These are phyloP conservation scores for Malacoctenus gilli DNA, from an alignment of 2,797 vertebrate genomes.

Conservation along the genomic window DNA sequence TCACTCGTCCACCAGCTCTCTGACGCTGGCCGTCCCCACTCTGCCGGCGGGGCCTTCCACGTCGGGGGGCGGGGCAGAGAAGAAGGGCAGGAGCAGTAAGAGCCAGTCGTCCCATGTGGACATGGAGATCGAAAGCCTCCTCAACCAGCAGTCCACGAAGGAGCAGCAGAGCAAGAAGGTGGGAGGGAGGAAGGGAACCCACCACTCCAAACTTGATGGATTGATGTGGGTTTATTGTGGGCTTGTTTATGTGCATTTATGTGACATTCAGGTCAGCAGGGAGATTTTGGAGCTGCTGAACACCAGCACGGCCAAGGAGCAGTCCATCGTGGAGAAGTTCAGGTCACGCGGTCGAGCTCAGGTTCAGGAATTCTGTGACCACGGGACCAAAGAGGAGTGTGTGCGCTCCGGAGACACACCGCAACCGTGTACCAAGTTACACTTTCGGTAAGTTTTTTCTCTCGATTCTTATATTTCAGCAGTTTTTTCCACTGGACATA, in stretches of 20 bases:
- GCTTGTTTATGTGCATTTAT: no score
- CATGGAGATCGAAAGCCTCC: slow-evolving; percentile 92
- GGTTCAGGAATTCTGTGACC: slow-evolving; percentile 95
- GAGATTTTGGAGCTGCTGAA: slow-evolving; percentile 94
- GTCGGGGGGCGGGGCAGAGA: slow-evolving; percentile 80
- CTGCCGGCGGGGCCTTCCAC: slow-evolving; percentile 68
- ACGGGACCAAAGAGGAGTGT: slow-evolving; percentile 95
- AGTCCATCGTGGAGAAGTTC: slow-evolving; percentile 96
- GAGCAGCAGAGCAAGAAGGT: slow-evolving; percentile 97
- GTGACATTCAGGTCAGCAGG: slow-evolving; percentile 85
- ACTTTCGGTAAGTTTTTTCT: slow-evolving; percentile 92
- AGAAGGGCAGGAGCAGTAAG: slow-evolving; percentile 83
- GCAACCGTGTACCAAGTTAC: slow-evolving; percentile 89
- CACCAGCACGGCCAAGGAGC: slow-evolving; percentile 94
- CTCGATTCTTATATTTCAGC: no score
- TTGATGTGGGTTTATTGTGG: neutral
- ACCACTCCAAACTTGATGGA: no score
- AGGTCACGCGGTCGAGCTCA: slow-evolving; percentile 92
- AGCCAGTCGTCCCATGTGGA: slow-evolving; percentile 88
- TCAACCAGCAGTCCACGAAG: slow-evolving; percentile 94
- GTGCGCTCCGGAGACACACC: slow-evolving; percentile 86
- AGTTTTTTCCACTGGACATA: no score
- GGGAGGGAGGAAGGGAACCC: neutral
- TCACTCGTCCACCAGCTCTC: slow-evolving; percentile 63
- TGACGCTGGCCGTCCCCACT: slow-evolving; percentile 68